Evolutionary conservation across 2,888 invertebrate species (phyloP), one percentile per base, ranked within the genome.

Genomic region (Bruchidius siliquastri): DNA sequence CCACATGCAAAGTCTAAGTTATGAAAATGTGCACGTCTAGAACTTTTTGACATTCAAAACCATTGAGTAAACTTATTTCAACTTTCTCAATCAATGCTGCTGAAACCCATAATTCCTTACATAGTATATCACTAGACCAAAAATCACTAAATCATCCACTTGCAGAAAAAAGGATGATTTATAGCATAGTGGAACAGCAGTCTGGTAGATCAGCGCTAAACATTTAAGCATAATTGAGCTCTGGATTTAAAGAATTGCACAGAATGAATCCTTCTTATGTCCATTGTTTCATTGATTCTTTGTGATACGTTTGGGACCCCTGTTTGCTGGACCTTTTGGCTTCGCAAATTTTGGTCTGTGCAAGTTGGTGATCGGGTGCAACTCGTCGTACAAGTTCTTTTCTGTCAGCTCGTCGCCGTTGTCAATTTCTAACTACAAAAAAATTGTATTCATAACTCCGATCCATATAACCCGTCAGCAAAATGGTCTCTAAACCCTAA

Each of bases 321-420:
- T 90, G 84, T 94, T 94, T 4, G 96, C 95, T 67, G 98, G 99
- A 10, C 98, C 98, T 87, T 97, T 98, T 0, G 99, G 99, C 87
- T 97, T 97, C 76, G 96, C 95, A 88, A 99, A 99, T 81, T 96
- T 95, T 21, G 95, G 96, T 79, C 94, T 91, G 85, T 96, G 94
- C 68, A 96, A 89, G 85, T 93, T 94, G 82, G 93, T 92, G 85
- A 96, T 96, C 0, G 98, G 98, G 86, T 99, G 97, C 74, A 99
- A 90, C 88, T 98, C 97, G 81, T 98, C 97, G 84, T 96, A 92
- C 20, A 99, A 88, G 87, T 91, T 97, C 80, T 94, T 94, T 86
- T 97, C 96, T 0, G 95, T 96, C 77, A 99, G 87, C 85, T 99
- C 98, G 79, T 92, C 91, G 10, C 95, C 95, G 79, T 92, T 92